Percentiles rank a stretch among this genome's conserved stretches.
Conservation (phyloP, 2,113 vertebrate genomes). For the Labeo rohita region DNA sequence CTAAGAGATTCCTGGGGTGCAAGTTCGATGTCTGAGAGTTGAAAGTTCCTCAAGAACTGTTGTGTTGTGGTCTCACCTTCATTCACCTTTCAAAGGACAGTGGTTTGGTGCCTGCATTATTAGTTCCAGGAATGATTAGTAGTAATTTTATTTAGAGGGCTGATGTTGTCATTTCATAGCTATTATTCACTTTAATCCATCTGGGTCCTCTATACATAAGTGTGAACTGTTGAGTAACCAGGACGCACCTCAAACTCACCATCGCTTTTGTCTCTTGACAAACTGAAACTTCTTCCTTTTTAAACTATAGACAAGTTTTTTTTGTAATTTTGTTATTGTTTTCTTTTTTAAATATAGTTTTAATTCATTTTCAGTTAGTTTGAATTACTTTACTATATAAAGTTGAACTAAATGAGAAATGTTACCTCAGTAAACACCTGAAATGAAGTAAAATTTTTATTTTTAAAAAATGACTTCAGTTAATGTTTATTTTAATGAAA, state of each 20-base stretch:
- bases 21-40: not conserved
- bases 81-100: not conserved
- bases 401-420: not conserved
- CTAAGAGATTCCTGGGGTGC: not conserved
- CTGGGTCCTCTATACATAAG: not conserved
- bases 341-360: not conserved
- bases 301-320: no score
- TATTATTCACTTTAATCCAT: not conserved
- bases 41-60: conserved; percentile 1
- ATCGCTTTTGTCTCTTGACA: not conserved
- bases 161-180: not conserved
- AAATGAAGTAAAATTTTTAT: not conserved
- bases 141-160: not conserved
- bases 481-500: not conserved
- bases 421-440: not conserved
- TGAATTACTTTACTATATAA: not conserved
- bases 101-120: not conserved
- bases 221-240: not conserved
- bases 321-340: no score
- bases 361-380: not conserved
- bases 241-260: not conserved
- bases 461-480: not conserved
- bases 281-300: not conserved
- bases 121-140: not conserved
- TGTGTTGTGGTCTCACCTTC: conserved; percentile 17